phyloP scores from a whole-genome alignment of 1,140 invertebrate species.

The Augochlora pura region DNA sequence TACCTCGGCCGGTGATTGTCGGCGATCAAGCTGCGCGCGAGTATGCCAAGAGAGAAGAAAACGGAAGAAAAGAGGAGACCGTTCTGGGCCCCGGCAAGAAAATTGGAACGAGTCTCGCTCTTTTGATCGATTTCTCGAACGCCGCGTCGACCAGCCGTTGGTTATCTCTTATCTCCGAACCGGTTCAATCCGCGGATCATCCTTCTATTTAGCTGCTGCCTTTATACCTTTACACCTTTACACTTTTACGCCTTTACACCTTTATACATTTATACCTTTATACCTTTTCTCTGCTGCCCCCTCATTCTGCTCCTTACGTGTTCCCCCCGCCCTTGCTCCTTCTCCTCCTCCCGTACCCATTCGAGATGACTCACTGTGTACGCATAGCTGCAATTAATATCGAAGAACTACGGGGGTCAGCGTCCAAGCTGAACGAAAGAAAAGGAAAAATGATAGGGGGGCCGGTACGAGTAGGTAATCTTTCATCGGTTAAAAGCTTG shows the following conservation, averaged over 20 bases:
- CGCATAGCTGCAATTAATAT: slow-evolving; percentile 31
- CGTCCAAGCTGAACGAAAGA: background rate
- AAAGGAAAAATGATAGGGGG: background rate
- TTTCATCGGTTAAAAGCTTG: background rate
- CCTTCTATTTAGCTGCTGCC: slow-evolving; percentile 13
- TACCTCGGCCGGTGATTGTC: background rate
- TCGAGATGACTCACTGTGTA: slow-evolving; percentile 31
- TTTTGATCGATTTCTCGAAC: slow-evolving; percentile 31
- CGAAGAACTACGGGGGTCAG: slow-evolving; percentile 15
- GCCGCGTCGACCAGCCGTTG: background rate
- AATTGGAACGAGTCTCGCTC: slow-evolving; percentile 41
- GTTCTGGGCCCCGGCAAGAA: background rate
- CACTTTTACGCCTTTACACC: no score
- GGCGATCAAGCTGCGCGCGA: background rate
- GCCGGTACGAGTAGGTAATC: background rate
- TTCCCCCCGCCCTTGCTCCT: no score
- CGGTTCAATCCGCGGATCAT: slow-evolving; percentile 49
- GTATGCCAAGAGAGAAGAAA: background rate
- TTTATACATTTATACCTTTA: background rate
- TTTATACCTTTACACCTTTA: no score
- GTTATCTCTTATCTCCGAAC: slow-evolving; percentile 50
- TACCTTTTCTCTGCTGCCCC: no score
- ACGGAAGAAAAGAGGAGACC: background rate
- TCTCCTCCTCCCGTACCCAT: background rate
- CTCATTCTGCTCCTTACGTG: no score